Percentiles rank a stretch among this genome's conserved stretches.
phyloP scores from a whole-genome alignment of 2,888 invertebrate genomes.

The Caenorhabditis sulstoni region DNA sequence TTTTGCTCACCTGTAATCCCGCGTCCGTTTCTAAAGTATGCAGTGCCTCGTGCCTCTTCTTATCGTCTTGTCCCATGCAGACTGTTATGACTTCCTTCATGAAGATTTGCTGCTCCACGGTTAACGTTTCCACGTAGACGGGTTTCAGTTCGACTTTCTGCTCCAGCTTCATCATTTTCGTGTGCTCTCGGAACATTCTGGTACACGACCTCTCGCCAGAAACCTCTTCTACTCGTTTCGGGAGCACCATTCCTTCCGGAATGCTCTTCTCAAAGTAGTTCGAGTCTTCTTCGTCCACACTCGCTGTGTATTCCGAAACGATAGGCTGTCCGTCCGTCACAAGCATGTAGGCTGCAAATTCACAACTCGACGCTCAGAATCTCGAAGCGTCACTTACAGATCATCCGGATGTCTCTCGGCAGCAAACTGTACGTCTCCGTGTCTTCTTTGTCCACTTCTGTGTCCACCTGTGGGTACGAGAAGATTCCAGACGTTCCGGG shows the following conservation, averaged over 20 bases:
- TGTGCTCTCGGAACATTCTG: constrained; percentile 38
- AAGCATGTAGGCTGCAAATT: constrained; percentile 58
- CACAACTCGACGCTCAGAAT: not conserved
- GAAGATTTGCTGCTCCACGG: constrained; percentile 68
- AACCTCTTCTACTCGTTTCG: not conserved
- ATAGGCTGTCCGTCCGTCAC: constrained; percentile 60
- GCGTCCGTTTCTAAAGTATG: constrained; percentile 67
- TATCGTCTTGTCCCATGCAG: constrained; percentile 67
- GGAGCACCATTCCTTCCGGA: constrained; percentile 5
- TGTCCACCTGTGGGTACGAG: constrained; percentile 4
- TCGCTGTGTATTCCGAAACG: constrained; percentile 32
- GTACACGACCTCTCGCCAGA: constrained; percentile 2
- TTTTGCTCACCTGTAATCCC: constrained; percentile 61
- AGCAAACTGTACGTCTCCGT: constrained; percentile 27
- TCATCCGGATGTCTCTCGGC: constrained; percentile 23
- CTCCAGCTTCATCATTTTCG: constrained; percentile 35
- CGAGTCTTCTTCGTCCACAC: constrained; percentile 53
- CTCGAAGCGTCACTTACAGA: no score
- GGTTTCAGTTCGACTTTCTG: constrained; percentile 62
- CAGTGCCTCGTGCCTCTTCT: constrained; percentile 59
- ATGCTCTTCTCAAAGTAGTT: constrained; percentile 31
- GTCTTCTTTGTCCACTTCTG: constrained; percentile 46
- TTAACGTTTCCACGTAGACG: constrained; percentile 39
- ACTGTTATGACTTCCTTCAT: constrained; percentile 69
- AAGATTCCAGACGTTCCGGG: constrained; percentile 9